A percentile compares a stretch with the other conserved stretches of the same genome.
phyloP scores from a whole-genome alignment of 1,140 invertebrate genomes.

The Zaprionus nigranus region DNA sequence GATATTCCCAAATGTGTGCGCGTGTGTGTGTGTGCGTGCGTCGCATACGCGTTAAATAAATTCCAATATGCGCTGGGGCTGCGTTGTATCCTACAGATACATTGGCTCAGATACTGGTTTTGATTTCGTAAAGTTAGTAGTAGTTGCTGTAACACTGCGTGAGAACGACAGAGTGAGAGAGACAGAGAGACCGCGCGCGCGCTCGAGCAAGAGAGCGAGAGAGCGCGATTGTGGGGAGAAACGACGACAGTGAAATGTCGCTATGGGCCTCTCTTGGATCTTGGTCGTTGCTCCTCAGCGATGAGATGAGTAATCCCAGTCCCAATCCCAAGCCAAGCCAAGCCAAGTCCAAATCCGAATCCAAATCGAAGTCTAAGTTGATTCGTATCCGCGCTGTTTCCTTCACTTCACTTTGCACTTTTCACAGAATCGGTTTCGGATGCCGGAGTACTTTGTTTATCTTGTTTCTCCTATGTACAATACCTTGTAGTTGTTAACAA shows the following conservation, averaged over 20 bases:
- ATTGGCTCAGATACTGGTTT: slow-evolving; percentile 77
- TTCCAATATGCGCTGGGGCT: slow-evolving; percentile 74
- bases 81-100: slow-evolving; percentile 77
- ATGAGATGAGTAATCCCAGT: slow-evolving; percentile 59
- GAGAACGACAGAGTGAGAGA: slow-evolving; percentile 27
- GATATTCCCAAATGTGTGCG: slow-evolving; percentile 1
- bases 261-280: slow-evolving; percentile 22
- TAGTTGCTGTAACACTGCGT: slow-evolving; percentile 52
- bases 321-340: slow-evolving; percentile 1
- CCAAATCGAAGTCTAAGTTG: background rate
- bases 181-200: background rate
- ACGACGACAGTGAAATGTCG: slow-evolving; percentile 35
- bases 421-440: slow-evolving; percentile 14
- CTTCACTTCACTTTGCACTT: slow-evolving; percentile 12
- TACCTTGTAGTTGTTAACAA: slow-evolving; percentile 58
- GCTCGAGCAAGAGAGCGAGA: slow-evolving; percentile 22
- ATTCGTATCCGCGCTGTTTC: slow-evolving; percentile 19
- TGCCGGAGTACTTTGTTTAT: slow-evolving; percentile 17
- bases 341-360: background rate
- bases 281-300: slow-evolving; percentile 55
- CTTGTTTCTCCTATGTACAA: slow-evolving; percentile 30
- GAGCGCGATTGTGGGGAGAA: background rate
- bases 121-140: slow-evolving; percentile 60
- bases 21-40: slow-evolving; percentile 38
- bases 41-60: slow-evolving; percentile 77